phyloP scores from a whole-genome alignment of 1,140 invertebrate species.

The Anadara kagoshimensis region DNA sequence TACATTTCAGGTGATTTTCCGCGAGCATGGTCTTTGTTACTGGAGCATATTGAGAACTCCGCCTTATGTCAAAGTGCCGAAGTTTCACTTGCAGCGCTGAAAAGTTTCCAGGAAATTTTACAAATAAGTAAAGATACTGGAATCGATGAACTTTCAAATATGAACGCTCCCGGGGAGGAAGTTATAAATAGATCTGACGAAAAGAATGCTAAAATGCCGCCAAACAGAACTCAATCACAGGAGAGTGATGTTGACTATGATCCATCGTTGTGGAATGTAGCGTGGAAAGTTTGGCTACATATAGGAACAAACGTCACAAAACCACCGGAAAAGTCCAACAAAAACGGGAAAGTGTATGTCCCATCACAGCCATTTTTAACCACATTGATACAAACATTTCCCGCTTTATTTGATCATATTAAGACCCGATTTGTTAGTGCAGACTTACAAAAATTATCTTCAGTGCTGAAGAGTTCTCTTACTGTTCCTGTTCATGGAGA shows the following conservation, averaged over 20 bases:
- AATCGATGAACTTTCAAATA: conserved; percentile 33
- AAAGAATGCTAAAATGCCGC: conserved; percentile 25
- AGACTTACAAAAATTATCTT: conserved; percentile 87
- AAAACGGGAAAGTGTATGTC: conserved; percentile 80
- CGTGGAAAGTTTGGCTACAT: conserved; percentile 90
- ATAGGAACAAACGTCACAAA: conserved; percentile 87
- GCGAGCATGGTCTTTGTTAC: conserved; percentile 91
- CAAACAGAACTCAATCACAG: conserved; percentile 28
- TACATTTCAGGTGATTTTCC: conserved; percentile 83
- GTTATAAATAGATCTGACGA: conserved; percentile 61
- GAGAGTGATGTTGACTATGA: conserved; percentile 57
- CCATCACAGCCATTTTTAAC: conserved; percentile 95
- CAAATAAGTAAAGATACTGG: conserved; percentile 56
- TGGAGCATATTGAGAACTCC: conserved; percentile 95
- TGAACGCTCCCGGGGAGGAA: conserved; percentile 59
- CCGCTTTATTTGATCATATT: conserved; percentile 92
- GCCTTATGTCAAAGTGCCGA: conserved; percentile 94
- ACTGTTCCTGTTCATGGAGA: conserved; percentile 89
- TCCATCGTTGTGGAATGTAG: conserved; percentile 82
- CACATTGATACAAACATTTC: conserved; percentile 94
- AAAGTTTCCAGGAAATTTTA: conserved; percentile 94
- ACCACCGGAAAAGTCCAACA: conserved; percentile 74
- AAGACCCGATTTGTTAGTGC: conserved; percentile 82
- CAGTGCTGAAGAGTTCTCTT: conserved; percentile 84
- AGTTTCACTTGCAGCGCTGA: conserved; percentile 94